A percentile compares a stretch with the other conserved stretches of the same genome.
These are phyloP conservation scores for Mus spicilegus DNA, from an alignment of 2,113 vertebrate genomes.

Conservation along the genomic window DNA sequence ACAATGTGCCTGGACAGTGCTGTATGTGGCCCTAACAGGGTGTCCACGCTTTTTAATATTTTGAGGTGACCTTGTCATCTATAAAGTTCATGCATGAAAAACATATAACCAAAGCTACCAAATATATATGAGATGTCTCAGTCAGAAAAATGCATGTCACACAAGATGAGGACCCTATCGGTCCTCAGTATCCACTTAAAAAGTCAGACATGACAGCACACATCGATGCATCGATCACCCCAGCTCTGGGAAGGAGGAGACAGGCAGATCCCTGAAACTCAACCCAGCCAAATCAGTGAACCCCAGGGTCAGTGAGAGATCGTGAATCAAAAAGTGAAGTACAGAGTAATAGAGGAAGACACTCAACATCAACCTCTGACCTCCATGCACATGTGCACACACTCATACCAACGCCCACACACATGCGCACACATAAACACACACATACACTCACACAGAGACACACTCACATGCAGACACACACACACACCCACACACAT, in stretches of 20 bases:
- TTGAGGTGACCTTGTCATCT: neutral
- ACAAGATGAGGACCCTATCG: neutral
- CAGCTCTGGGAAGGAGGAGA: neutral
- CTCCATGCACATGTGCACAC: neutral
- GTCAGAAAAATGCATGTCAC: neutral
- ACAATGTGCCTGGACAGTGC: neutral
- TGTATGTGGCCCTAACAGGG: neutral
- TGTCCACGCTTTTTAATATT: neutral
- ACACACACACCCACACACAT: neutral
- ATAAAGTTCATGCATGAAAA: neutral
- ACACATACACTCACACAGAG: neutral
- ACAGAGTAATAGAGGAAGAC: neutral
- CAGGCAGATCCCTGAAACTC: neutral
- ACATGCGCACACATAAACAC: neutral
- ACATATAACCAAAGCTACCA: neutral
- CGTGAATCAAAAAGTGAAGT: neutral
- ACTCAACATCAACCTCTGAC: neutral
- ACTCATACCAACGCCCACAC: neutral
- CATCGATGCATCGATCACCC: neutral
- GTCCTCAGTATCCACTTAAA: neutral
- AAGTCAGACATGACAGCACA: neutral
- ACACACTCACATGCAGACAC: neutral
- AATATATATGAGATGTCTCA: neutral
- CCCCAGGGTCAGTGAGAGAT: neutral
- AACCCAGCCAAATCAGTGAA: neutral